These are phyloP conservation scores for Ovis canadensis DNA, from an alignment of 2,113 vertebrate species.

Conservation along the genomic window DNA sequence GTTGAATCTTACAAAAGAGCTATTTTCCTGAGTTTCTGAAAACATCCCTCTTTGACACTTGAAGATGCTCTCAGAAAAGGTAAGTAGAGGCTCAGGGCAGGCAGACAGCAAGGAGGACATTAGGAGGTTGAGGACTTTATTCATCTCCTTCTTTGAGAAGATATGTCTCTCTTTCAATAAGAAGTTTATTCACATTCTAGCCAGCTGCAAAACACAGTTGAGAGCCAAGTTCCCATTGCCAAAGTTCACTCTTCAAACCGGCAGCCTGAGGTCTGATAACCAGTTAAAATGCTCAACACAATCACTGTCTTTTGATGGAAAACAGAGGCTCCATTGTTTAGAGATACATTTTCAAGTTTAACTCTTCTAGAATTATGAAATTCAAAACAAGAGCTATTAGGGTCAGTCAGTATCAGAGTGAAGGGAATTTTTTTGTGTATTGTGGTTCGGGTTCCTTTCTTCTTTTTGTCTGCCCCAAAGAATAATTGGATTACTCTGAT, in stretches of 20 bases:
- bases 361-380: conserved; percentile 69
- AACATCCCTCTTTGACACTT: background rate
- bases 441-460: background rate
- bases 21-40: background rate
- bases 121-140: conserved; percentile 35
- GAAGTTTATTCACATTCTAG: conserved; percentile 60
- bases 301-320: conserved; percentile 59
- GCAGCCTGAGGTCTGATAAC: conserved; percentile 65
- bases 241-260: conserved; percentile 71
- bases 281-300: conserved; percentile 71
- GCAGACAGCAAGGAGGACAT: conserved; percentile 20
- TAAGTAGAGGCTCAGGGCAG: background rate
- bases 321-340: conserved; percentile 42
- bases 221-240: conserved; percentile 70
- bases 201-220: conserved; percentile 69
- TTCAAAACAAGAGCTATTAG: conserved; percentile 63
- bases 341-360: conserved; percentile 62
- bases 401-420: conserved; percentile 37
- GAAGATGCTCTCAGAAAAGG: conserved; percentile 7
- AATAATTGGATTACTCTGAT: conserved; percentile 8
- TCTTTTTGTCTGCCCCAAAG: background rate
- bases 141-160: conserved; percentile 44
- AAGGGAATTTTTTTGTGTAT: conserved; percentile 4
- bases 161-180: conserved; percentile 58
- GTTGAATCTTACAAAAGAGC: background rate